Percentiles rank a stretch among this genome's conserved stretches.
Evolutionary conservation across 2,888 invertebrate genomes (phyloP).

Genomic region (Scaptomyza caliginosa): DNA sequence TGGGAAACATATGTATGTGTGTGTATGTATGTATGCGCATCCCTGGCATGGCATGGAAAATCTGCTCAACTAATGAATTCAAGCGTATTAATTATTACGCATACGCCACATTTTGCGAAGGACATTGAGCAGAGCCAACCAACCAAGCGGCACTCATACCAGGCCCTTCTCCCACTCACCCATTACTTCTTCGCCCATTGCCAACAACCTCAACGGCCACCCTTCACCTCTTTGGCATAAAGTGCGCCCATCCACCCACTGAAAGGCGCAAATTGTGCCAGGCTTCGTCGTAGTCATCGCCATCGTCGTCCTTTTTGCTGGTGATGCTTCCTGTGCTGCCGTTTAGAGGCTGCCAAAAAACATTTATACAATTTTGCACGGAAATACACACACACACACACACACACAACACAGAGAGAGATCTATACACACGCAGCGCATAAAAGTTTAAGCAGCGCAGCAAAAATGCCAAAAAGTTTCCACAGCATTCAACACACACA

Average conservation of each 20-base stretch:
- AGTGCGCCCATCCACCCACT: conserved; percentile 14
- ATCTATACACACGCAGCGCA: conserved; percentile 45
- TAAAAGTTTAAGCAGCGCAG: conserved; percentile 80
- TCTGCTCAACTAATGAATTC: conserved; percentile 80
- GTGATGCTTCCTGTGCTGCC: conserved; percentile 78
- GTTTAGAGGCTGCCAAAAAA: conserved; percentile 80
- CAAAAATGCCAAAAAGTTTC: conserved; percentile 80
- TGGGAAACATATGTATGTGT: conserved; percentile 3
- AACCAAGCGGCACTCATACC: conserved; percentile 23
- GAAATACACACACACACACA: conserved; percentile 64
- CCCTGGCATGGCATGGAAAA: conserved; percentile 73
- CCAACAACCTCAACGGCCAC: conserved; percentile 4
- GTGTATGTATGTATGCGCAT: conserved; percentile 37
- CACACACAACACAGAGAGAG: conserved; percentile 19
- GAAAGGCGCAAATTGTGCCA: conserved; percentile 72
- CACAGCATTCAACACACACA: conserved; percentile 68
- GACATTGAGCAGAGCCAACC: conserved; percentile 63
- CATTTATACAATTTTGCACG: conserved; percentile 80
- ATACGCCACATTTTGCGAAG: conserved; percentile 79
- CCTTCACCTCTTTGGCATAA: conserved; percentile 3
- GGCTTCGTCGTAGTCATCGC: conserved; percentile 41
- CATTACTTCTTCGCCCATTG: too few relatives aligned
- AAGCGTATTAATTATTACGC: conserved; percentile 81
- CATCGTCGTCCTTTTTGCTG: conserved; percentile 60
- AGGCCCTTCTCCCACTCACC: not conserved